Conservation (phyloP, 2,113 vertebrate species). For the Melanotaenia duboulayi region DNA sequence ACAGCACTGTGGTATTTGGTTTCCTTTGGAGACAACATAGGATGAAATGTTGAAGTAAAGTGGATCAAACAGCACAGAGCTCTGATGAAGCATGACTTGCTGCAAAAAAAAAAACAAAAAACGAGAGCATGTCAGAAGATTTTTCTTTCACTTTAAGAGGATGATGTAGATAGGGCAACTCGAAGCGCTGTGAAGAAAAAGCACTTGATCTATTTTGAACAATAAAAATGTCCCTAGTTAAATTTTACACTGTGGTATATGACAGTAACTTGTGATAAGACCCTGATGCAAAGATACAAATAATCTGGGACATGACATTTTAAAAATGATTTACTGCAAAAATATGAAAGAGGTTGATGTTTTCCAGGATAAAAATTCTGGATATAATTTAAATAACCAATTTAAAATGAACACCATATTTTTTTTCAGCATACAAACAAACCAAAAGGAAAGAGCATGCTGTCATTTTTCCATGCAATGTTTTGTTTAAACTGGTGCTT, state of each 20-base stretch:
- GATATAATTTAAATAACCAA: conserved; percentile 19
- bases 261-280: conserved; percentile 16
- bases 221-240: conserved; percentile 30
- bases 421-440: conserved; percentile 13
- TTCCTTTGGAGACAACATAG: conserved; percentile 46
- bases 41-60: conserved; percentile 64
- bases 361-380: conserved; percentile 15
- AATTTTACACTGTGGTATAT: conserved; percentile 2
- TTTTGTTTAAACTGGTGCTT: conserved; percentile 16
- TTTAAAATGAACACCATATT: conserved; percentile 18
- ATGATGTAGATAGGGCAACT: conserved; percentile 48
- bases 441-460: conserved; percentile 12
- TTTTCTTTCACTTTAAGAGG: conserved; percentile 54
- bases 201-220: conserved; percentile 53
- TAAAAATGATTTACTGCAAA: background rate
- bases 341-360: conserved; percentile 9
- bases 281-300: conserved; percentile 7
- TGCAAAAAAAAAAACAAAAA: conserved; percentile 52
- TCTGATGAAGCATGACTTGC: conserved; percentile 76
- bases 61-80: conserved; percentile 70
- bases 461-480: conserved; percentile 2
- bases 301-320: background rate
- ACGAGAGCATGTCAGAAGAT: conserved; percentile 50
- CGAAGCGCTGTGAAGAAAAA: conserved; percentile 23
- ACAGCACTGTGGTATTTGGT: conserved; percentile 44